Evolutionary conservation across 2,888 invertebrate genomes (phyloP).

Genomic region (Pheosia tremula): DNA sequence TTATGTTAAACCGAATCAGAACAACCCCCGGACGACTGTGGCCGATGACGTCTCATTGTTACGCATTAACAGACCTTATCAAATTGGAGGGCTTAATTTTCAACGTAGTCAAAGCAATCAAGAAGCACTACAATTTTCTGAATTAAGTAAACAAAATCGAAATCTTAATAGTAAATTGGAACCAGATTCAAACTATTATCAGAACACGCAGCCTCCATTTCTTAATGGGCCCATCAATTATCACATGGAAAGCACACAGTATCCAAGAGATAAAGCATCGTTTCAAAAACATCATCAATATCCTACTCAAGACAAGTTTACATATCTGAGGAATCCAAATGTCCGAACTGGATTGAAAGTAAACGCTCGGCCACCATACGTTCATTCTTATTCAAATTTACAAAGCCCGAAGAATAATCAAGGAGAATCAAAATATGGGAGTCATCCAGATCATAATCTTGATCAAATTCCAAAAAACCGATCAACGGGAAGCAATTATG

Average conservation of each 20-base stretch:
- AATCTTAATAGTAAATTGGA: not conserved
- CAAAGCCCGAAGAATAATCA: slow-evolving; percentile 10
- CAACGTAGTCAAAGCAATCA: not conserved
- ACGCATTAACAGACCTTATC: not conserved
- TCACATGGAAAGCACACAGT: not conserved
- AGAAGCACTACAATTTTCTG: not conserved
- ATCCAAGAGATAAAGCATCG: not conserved
- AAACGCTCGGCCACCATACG: slow-evolving; percentile 7
- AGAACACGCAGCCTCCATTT: not conserved
- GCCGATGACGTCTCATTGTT: not conserved
- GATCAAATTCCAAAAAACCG: slow-evolving; percentile 11
- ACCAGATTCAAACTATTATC: not conserved
- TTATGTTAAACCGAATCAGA: not conserved
- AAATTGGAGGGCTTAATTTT: not conserved
- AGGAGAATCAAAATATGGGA: slow-evolving; percentile 3
- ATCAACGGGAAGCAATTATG: slow-evolving; percentile 1
- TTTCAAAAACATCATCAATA: slow-evolving; percentile 20
- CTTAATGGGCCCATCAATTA: not conserved
- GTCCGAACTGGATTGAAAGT: slow-evolving; percentile 7
- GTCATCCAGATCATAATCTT: slow-evolving; percentile 13
- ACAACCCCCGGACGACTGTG: not conserved
- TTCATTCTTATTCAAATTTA: slow-evolving; percentile 2
- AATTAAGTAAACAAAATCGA: not conserved
- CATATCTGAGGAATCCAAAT: slow-evolving; percentile 13
- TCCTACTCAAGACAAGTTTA: slow-evolving; percentile 9